These are phyloP conservation scores for Barypeithes pellucidus DNA, from an alignment of 2,888 invertebrate species.

Conservation along the genomic window DNA sequence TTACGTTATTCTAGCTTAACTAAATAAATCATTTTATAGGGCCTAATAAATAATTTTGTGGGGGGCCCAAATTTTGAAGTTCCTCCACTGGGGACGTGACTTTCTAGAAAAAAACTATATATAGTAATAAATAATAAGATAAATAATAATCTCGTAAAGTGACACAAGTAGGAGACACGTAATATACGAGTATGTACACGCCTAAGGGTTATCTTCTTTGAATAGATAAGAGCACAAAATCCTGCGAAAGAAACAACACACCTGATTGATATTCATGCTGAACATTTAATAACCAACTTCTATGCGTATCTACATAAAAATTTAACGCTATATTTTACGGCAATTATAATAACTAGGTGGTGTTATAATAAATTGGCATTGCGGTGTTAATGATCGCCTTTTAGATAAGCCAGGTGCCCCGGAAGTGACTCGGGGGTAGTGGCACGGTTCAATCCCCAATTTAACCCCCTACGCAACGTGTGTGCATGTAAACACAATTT, in stretches of 20 bases:
- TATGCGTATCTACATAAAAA: conserved; percentile 7
- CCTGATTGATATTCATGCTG: neutral
- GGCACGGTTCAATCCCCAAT: conserved; percentile 52
- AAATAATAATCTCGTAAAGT: no score
- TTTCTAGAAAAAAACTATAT: no score
- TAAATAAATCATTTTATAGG: no score
- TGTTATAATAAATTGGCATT: conserved; percentile 52
- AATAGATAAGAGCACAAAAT: no score
- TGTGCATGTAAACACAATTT: conserved; percentile 55
- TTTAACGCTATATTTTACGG: conserved; percentile 52
- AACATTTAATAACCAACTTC: conserved; percentile 5
- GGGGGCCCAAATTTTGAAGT: no score
- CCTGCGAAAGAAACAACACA: conserved; percentile 25
- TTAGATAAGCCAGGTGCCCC: conserved; percentile 55
- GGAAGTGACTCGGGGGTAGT: conserved; percentile 53
- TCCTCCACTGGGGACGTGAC: no score
- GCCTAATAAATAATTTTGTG: no score
- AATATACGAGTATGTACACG: no score
- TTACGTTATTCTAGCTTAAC: no score
- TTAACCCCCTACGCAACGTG: conserved; percentile 53
- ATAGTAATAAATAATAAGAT: no score
- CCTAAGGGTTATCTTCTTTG: no score
- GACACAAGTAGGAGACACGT: no score
- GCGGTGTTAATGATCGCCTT: conserved; percentile 52
- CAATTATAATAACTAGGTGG: conserved; percentile 50